These are phyloP conservation scores for Gopherus evgoodei DNA, from an alignment of 2,113 vertebrate species.

Conservation along the genomic window DNA sequence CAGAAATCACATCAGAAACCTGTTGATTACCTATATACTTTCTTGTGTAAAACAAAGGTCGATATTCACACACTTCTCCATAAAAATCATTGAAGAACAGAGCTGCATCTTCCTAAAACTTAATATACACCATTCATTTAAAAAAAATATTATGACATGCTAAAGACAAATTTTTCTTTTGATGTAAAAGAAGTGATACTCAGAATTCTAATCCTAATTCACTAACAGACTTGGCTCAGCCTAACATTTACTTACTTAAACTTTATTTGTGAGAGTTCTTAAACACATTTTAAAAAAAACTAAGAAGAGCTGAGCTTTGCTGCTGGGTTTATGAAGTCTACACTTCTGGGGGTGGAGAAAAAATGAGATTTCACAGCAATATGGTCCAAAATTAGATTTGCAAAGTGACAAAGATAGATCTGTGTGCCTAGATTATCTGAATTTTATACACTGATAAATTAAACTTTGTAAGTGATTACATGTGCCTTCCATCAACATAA, in stretches of 20 bases:
- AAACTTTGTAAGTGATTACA: background rate
- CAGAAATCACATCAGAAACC: background rate
- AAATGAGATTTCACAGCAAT: background rate
- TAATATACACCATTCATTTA: background rate
- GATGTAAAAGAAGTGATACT: background rate
- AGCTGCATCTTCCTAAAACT: background rate
- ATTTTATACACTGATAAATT: background rate
- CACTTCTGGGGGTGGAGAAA: background rate
- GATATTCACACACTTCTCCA: background rate
- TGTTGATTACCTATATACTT: background rate
- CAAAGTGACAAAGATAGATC: background rate
- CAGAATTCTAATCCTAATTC: background rate
- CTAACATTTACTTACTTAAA: background rate
- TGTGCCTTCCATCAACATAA: background rate
- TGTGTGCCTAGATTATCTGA: background rate
- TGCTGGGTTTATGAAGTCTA: background rate
- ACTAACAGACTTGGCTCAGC: background rate
- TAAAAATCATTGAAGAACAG: background rate
- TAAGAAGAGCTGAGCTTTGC: background rate
- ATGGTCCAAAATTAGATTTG: background rate
- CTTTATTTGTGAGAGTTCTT: background rate
- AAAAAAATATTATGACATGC: background rate
- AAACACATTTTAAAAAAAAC: background rate
- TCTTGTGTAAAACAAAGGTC: background rate
- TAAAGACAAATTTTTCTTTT: background rate